A percentile compares a stretch with the other conserved stretches of the same genome.
Conservation (phyloP, 2,113 vertebrate genomes). For the Cyanoramphus novaezelandiae region DNA sequence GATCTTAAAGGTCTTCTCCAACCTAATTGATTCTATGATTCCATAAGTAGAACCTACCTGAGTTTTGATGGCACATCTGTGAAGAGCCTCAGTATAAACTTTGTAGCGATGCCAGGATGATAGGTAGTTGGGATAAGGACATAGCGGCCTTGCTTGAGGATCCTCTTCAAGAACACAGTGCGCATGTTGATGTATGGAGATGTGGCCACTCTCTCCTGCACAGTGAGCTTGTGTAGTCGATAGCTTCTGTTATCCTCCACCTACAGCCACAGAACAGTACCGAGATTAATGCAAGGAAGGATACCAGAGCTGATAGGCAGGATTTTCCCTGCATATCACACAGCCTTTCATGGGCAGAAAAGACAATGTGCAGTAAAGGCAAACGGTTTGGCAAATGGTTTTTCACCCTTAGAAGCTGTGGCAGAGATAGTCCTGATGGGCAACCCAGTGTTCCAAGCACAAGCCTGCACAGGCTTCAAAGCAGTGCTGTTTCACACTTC, state of each 20-base stretch:
- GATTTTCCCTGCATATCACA: background rate
- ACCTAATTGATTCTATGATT: background rate
- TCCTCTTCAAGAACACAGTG: slow-evolving; percentile 81
- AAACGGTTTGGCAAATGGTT: background rate
- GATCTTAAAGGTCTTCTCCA: background rate
- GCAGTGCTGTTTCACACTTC: background rate
- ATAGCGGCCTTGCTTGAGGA: slow-evolving; percentile 84
- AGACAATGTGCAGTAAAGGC: rapidly evolving
- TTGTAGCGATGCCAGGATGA: slow-evolving; percentile 67
- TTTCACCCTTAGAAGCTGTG: background rate
- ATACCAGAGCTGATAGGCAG: background rate
- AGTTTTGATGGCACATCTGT: slow-evolving; percentile 84
- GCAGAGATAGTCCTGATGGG: background rate
- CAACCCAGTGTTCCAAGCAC: background rate
- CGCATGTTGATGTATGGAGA: slow-evolving; percentile 88
- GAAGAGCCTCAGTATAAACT: slow-evolving; percentile 87
- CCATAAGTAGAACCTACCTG: slow-evolving; percentile 72
- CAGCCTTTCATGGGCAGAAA: background rate
- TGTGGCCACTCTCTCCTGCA: slow-evolving; percentile 78
- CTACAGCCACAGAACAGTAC: slow-evolving; percentile 54
- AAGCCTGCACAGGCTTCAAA: background rate
- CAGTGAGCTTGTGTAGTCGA: slow-evolving; percentile 85
- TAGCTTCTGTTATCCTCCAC: slow-evolving; percentile 91
- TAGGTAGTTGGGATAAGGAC: slow-evolving; percentile 89
- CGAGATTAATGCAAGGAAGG: background rate